A percentile compares a stretch with the other conserved stretches of the same genome.
Conservation (phyloP, 2,113 vertebrate species). For the Sorex fumeus region DNA sequence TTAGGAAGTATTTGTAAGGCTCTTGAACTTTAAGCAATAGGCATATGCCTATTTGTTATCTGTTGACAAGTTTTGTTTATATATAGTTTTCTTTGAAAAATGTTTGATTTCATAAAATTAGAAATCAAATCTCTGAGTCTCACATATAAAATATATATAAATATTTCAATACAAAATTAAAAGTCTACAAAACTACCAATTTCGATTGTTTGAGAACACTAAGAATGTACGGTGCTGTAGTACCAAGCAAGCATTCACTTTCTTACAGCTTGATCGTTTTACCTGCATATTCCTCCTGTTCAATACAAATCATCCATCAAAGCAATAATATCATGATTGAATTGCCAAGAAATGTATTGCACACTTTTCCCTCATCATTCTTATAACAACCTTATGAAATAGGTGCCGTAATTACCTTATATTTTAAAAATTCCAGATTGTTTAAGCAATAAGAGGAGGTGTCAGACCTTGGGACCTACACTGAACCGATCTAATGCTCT, state of each 20-base stretch:
- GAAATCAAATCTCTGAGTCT: neutral
- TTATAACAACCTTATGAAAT: neutral
- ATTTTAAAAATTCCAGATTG: neutral
- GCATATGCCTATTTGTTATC: neutral
- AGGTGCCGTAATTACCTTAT: neutral
- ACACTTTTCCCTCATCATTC: neutral
- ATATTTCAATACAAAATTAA: neutral
- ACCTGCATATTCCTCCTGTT: neutral
- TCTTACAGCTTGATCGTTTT: neutral
- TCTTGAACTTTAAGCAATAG: neutral
- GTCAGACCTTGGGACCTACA: neutral
- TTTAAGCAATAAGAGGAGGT: neutral
- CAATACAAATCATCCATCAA: neutral
- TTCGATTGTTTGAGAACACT: neutral
- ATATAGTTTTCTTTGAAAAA: neutral
- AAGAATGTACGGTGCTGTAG: neutral
- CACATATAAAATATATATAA: neutral
- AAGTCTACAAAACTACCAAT: neutral
- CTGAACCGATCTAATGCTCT: neutral
- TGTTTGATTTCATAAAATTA: neutral
- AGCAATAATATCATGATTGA: neutral
- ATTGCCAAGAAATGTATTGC: neutral
- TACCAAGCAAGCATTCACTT: rapidly evolving
- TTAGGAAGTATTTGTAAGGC: neutral
- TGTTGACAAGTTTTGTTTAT: neutral